Base-by-base conservation (phyloP, 2,888 invertebrate species). In the Ceratothoa steindachneri region DNA sequence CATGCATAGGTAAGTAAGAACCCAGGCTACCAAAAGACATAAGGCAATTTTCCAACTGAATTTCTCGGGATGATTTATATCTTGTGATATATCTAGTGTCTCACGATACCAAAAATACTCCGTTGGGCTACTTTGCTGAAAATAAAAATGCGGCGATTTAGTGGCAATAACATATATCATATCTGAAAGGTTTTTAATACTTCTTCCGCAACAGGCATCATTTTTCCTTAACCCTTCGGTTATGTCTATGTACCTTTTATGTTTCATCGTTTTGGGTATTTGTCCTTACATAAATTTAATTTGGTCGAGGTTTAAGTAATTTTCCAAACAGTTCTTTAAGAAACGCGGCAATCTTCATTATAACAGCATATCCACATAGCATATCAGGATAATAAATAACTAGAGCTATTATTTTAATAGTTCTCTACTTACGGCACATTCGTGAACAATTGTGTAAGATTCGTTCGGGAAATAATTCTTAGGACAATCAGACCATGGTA, bases 41-140 rank as follows among this genome's bases (percentile, higher is more conserved):
- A 94, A 84, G 0, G 91, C 92, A 82, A 97, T 94, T 84, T 93
- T 93, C 89, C 93, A 93, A 85, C 96, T 97, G 85, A 97, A 95
- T 1, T 88, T 88, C 82, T 91, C 90, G 0, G 95, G 92, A 72
- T 90, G 88, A 83, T 93, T 91, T 77, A 97, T 93, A 83, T 93
- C 93, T 81, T 91, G 89, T 0, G 96, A 93, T 81, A 96, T 90
- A 87, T 94, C 91, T 65, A 97, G 87, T 0, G 96, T 95, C 7
- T 93, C 92, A 71, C 95, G 89, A 84, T 95, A 95, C 96, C 96
- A 97, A 85, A 95, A 97, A 84, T 91, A 97, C 83, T 95, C 93
- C 0, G 96, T 96, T 0, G 95, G 93, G 81, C 93, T 91, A 85
- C 93, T 93, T 70, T 88, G 87, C 93, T 93, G 86, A 0, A 87